phyloP scores from a whole-genome alignment of 2,888 invertebrate species.

The Cabera pusaria region DNA sequence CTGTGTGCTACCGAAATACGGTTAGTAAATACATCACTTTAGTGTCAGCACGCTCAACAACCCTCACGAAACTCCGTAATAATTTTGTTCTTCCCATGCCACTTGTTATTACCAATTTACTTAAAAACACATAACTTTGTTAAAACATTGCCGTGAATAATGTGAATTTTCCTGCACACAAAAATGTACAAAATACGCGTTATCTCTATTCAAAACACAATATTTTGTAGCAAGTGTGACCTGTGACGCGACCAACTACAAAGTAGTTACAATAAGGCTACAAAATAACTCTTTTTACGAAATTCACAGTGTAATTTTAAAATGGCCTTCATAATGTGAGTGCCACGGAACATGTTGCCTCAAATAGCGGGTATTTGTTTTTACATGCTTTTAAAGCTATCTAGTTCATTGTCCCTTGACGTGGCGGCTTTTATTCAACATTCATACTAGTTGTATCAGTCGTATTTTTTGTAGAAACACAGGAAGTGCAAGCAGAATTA shows the following conservation, averaged over 20 bases:
- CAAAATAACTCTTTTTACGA: conserved; percentile 19
- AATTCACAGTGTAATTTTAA: conserved; percentile 21
- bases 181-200: background rate
- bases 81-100: too few species aligned
- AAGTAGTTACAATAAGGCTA: conserved; percentile 14
- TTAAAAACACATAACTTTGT: too few species aligned
- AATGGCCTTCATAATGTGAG: conserved; percentile 21
- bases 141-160: too few species aligned
- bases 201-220: background rate
- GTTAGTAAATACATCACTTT: too few species aligned
- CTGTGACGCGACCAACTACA: conserved; percentile 11
- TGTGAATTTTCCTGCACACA: background rate
- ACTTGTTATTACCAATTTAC: too few species aligned
- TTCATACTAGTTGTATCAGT: too few species aligned
- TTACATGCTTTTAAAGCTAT: conserved; percentile 38
- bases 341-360: conserved; percentile 11
- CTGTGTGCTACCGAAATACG: too few species aligned
- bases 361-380: conserved; percentile 39
- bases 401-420: conserved; percentile 41
- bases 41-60: too few species aligned
- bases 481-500: too few species aligned
- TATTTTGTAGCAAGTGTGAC: background rate
- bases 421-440: too few species aligned
- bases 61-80: too few species aligned
- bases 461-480: too few species aligned